These are phyloP conservation scores for Syngnathus acus DNA, from an alignment of 2,797 vertebrate species.

Conservation along the genomic window DNA sequence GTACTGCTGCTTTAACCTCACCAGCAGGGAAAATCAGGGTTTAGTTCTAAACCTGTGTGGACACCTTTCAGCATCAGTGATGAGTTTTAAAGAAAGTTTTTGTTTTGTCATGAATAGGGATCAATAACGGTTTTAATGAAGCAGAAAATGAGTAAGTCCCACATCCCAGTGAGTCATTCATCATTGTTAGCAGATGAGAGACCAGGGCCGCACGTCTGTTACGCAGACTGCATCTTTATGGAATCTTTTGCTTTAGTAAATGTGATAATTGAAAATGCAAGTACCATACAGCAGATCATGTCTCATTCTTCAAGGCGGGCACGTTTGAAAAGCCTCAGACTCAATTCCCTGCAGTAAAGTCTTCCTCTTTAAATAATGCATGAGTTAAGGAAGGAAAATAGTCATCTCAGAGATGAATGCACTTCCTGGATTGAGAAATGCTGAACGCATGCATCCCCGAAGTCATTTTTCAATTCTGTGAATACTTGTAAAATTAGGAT, in stretches of 20 bases:
- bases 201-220: neutral
- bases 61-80: neutral
- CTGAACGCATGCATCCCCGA: neutral
- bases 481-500: neutral
- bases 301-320: neutral
- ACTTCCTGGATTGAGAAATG: neutral
- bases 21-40: neutral
- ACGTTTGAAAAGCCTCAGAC: neutral
- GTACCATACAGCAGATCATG: neutral
- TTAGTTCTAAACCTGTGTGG: neutral
- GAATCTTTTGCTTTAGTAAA: slow-evolving; percentile 31
- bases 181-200: slow-evolving; percentile 39
- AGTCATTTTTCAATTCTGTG: neutral
- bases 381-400: neutral
- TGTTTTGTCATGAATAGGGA: slow-evolving; percentile 12
- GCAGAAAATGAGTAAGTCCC: slow-evolving; percentile 60
- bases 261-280: slow-evolving; percentile 10
- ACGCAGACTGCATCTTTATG: slow-evolving; percentile 19
- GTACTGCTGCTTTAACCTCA: neutral
- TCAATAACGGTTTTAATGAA: slow-evolving; percentile 56
- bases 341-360: neutral
- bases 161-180: slow-evolving; percentile 36
- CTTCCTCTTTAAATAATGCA: neutral
- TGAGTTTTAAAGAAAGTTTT: neutral
- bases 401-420: slow-evolving; percentile 1